These are phyloP conservation scores for Lasioglossum pauxillum DNA, from an alignment of 2,888 invertebrate genomes.

Conservation along the genomic window DNA sequence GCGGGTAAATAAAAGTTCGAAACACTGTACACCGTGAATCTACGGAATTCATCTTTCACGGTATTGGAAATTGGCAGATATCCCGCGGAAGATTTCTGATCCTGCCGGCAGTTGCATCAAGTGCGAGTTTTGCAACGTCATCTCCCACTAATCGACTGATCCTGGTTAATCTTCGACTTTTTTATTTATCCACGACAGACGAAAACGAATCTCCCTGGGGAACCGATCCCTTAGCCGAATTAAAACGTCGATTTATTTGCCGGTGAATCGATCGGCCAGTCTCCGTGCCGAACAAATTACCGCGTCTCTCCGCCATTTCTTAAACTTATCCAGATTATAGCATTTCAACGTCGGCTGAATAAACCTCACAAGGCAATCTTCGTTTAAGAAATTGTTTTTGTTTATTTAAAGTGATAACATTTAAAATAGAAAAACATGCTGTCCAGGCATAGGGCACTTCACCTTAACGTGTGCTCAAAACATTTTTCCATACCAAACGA, in stretches of 20 bases:
- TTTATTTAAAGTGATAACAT: too few species aligned
- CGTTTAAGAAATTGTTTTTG: too few species aligned
- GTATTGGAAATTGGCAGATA: background rate
- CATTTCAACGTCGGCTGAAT: too few species aligned
- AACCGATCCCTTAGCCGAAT: background rate
- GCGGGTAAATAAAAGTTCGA: too few species aligned
- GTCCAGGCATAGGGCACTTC: too few species aligned
- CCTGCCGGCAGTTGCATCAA: background rate
- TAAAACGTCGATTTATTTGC: background rate
- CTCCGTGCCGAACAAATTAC: background rate
- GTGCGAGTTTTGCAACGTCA: conserved; percentile 7
- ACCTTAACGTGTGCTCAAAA: too few species aligned
- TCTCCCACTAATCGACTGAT: background rate
- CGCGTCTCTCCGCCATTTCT: background rate
- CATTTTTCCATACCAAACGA: too few species aligned
- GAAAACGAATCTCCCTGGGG: background rate
- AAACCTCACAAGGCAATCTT: too few species aligned
- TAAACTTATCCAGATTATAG: background rate
- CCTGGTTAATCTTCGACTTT: background rate
- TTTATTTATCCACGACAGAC: background rate
- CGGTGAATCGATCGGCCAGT: background rate
- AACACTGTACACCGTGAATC: too few species aligned
- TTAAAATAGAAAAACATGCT: too few species aligned
- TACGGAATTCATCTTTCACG: background rate
- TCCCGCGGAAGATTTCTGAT: conserved; percentile 1